These are phyloP conservation scores for Anarrhichthys ocellatus DNA, from an alignment of 2,113 vertebrate species.

Conservation along the genomic window DNA sequence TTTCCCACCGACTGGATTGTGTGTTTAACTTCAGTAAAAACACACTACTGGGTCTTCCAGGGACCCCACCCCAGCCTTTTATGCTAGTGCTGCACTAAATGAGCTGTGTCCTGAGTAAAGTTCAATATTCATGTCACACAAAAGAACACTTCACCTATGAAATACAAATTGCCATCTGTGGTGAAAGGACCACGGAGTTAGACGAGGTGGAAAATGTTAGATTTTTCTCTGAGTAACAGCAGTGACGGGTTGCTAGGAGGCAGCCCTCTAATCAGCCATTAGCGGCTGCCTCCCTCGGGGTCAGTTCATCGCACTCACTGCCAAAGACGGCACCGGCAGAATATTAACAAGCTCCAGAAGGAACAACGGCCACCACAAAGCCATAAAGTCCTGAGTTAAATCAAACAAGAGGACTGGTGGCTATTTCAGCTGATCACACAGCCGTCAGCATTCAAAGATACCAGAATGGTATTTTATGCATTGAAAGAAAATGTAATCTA, in stretches of 20 bases:
- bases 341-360: constrained; percentile 55
- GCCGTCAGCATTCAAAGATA: constrained; percentile 8
- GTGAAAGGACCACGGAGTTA: neutral
- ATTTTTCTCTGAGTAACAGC: constrained; percentile 31
- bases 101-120: constrained; percentile 4
- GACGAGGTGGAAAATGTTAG: constrained; percentile 32
- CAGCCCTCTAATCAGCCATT: constrained; percentile 62
- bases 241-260: constrained; percentile 47
- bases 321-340: constrained; percentile 41
- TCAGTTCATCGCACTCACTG: constrained; percentile 18
- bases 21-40: constrained; percentile 59
- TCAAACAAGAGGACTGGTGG: constrained; percentile 19
- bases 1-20: constrained; percentile 45
- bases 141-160: neutral
- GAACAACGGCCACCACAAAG: constrained; percentile 23
- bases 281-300: constrained; percentile 35
- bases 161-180: constrained; percentile 5
- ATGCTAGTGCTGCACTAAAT: constrained; percentile 5
- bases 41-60: constrained; percentile 36
- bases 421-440: constrained; percentile 3
- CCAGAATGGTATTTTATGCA: constrained; percentile 4
- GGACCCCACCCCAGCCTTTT: constrained; percentile 5
- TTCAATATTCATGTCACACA: neutral
- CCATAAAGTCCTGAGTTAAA: constrained; percentile 38
- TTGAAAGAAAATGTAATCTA: neutral